Conservation (phyloP, 2,888 invertebrate species). For the Stenodema calcarata region DNA sequence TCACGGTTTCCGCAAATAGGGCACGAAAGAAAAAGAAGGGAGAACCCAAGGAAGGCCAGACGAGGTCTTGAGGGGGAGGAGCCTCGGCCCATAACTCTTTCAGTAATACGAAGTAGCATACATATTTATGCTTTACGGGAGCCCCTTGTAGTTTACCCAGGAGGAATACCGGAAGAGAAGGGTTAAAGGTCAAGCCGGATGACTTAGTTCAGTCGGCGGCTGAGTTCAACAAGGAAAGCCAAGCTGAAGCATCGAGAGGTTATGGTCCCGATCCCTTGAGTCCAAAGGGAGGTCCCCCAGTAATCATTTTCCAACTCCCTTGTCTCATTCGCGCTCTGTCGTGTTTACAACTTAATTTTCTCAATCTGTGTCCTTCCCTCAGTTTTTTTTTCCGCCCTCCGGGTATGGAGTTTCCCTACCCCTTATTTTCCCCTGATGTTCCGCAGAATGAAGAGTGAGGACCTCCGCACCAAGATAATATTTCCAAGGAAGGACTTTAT, state of each 20-base stretch:
- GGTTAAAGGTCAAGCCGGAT: background rate
- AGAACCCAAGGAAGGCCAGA: background rate
- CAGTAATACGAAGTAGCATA: slow-evolving; percentile 19
- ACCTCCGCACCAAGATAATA: background rate
- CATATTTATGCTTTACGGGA: slow-evolving; percentile 21
- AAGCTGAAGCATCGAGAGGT: background rate
- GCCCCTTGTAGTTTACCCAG: background rate
- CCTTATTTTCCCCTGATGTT: background rate
- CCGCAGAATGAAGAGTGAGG: background rate
- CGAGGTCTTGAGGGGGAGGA: background rate
- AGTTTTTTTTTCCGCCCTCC: background rate
- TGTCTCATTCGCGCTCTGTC: slow-evolving; percentile 6
- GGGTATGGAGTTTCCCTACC: background rate
- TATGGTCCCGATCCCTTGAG: background rate
- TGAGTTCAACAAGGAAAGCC: background rate
- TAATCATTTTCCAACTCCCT: background rate
- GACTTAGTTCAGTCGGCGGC: background rate
- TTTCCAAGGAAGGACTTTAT: background rate
- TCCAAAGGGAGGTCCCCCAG: background rate
- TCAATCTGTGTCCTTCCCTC: background rate
- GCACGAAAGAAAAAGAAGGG: background rate
- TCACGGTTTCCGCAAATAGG: background rate
- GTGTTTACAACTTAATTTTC: slow-evolving; percentile 8
- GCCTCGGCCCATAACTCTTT: background rate
- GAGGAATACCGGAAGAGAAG: background rate